Percentiles rank a stretch among this genome's conserved stretches.
phyloP scores from a whole-genome alignment of 2,797 vertebrate genomes.

The Chloroceryle inda region DNA sequence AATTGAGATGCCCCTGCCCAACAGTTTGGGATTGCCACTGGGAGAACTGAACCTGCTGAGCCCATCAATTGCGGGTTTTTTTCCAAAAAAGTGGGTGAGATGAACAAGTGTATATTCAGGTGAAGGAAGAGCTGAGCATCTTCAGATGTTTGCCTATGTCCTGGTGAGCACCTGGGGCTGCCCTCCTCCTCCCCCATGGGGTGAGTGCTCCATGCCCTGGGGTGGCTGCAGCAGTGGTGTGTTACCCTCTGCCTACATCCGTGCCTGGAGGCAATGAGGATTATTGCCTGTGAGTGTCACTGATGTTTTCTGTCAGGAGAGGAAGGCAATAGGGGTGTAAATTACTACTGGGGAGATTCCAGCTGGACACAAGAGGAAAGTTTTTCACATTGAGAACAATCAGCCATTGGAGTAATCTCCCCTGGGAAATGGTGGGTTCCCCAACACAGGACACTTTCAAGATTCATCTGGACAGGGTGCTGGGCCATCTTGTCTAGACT shows the following conservation, averaged over 20 bases:
- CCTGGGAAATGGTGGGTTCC: neutral
- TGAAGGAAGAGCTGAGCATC: neutral
- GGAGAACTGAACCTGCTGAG: neutral
- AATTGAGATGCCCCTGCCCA: neutral
- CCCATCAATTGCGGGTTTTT: neutral
- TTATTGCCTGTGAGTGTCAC: neutral
- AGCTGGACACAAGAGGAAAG: neutral
- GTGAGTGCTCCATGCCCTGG: neutral
- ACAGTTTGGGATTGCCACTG: neutral
- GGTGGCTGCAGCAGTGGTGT: neutral
- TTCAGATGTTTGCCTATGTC: neutral
- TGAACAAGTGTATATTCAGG: rapidly evolving
- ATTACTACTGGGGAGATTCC: neutral
- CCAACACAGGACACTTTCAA: neutral
- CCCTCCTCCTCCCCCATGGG: neutral
- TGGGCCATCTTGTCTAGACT: neutral
- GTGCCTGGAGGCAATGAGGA: rapidly evolving
- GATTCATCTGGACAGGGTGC: neutral
- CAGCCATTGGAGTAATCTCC: neutral
- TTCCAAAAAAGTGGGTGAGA: neutral
- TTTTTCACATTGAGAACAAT: neutral
- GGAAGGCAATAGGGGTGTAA: neutral
- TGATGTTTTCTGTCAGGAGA: neutral
- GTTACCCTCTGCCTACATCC: neutral
- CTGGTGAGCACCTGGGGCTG: neutral